phyloP scores from a whole-genome alignment of 2,113 vertebrate genomes.

The Atractosteus spatula region DNA sequence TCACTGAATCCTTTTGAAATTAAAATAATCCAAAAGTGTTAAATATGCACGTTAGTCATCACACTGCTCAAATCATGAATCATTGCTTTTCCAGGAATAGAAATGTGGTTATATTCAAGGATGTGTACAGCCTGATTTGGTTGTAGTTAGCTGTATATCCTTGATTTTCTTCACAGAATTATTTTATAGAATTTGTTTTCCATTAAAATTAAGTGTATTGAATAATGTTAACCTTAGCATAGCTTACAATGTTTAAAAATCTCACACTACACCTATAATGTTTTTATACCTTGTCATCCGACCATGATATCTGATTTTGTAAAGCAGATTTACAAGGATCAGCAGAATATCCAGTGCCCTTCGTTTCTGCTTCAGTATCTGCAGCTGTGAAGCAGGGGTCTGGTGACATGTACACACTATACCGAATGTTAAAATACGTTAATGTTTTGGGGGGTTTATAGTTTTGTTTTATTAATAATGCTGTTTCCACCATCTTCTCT shows the following conservation, averaged over 20 bases:
- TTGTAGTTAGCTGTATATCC: neutral
- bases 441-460: no score
- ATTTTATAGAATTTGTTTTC: neutral
- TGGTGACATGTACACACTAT: neutral
- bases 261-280: neutral
- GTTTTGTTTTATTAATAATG: no score
- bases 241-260: neutral
- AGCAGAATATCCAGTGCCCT: conserved; percentile 22
- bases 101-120: no score
- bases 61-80: no score
- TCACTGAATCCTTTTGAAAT: no score
- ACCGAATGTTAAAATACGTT: no score
- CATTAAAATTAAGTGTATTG: neutral
- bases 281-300: no score
- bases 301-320: conserved; percentile 10
- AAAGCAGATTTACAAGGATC: conserved; percentile 19
- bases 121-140: neutral
- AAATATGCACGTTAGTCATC: no score
- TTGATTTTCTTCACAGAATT: neutral
- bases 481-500: no score
- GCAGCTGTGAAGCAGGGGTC: neutral
- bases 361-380: conserved; percentile 6
- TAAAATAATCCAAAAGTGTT: no score
- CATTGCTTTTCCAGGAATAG: no score
- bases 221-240: neutral